Conservation (phyloP, 2,888 invertebrate species). For the Stenurella melanura region DNA sequence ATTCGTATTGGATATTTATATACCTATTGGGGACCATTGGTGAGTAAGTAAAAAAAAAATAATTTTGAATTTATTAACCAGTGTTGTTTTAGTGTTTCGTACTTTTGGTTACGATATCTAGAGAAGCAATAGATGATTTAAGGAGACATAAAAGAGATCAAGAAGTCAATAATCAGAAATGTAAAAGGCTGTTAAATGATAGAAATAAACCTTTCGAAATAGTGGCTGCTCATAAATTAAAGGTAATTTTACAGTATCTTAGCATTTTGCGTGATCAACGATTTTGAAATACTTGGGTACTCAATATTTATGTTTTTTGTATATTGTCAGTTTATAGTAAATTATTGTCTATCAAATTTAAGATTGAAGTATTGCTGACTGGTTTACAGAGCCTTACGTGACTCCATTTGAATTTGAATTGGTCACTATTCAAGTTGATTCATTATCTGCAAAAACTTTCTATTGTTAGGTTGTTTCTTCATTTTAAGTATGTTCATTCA, state of each 20-base stretch:
- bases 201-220: slow-evolving; percentile 77
- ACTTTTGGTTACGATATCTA: slow-evolving; percentile 93
- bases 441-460: too few species aligned
- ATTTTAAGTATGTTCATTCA: too few species aligned
- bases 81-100: slow-evolving; percentile 84
- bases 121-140: slow-evolving; percentile 98
- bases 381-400: too few species aligned
- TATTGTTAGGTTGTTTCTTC: too few species aligned
- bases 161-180: slow-evolving; percentile 96
- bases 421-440: too few species aligned
- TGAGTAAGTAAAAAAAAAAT: slow-evolving; percentile 68
- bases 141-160: slow-evolving; percentile 93
- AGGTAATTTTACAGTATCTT: slow-evolving; percentile 73
- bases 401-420: too few species aligned
- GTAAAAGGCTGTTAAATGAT: slow-evolving; percentile 84
- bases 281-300: too few species aligned
- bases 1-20: slow-evolving; percentile 97
- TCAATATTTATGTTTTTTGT: too few species aligned
- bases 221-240: slow-evolving; percentile 90
- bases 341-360: too few species aligned
- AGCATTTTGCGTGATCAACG: too few species aligned
- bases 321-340: too few species aligned
- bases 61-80: neutral
- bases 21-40: slow-evolving; percentile 99
- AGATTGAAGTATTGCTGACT: too few species aligned